phyloP scores from a whole-genome alignment of 2,113 vertebrate species.

The Dipodomys stephensi region DNA sequence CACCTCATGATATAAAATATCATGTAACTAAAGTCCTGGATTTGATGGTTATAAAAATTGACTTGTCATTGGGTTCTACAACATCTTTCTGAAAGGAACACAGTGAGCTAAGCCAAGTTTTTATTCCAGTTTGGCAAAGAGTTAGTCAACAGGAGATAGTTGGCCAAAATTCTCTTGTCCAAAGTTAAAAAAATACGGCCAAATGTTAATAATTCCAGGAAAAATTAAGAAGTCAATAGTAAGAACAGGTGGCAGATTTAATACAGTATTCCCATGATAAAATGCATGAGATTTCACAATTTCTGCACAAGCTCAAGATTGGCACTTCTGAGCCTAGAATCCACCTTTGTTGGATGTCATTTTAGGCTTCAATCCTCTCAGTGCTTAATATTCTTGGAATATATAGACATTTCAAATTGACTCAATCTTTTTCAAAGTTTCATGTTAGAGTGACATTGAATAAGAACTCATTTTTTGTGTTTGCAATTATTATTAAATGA shows the following conservation, averaged over 20 bases:
- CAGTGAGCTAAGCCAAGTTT: constrained; percentile 9
- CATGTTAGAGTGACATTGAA: not conserved
- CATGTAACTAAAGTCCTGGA: not conserved
- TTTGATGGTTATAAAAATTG: not conserved
- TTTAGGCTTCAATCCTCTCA: not conserved
- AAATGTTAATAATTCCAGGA: constrained; percentile 44
- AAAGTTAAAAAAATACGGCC: constrained; percentile 24
- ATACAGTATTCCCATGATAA: not conserved
- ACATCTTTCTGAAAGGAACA: not conserved
- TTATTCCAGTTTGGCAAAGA: not conserved
- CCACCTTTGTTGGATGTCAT: not conserved
- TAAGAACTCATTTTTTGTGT: not conserved
- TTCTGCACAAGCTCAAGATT: constrained; percentile 12
- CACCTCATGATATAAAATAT: not conserved
- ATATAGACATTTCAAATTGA: not conserved
- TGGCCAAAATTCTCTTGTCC: constrained; percentile 12
- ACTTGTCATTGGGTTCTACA: not conserved
- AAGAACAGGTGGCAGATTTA: constrained; percentile 47
- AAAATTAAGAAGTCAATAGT: constrained; percentile 39
- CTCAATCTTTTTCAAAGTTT: not conserved
- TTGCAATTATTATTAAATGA: constrained; percentile 14
- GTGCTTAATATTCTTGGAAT: not conserved
- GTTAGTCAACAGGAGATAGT: not conserved
- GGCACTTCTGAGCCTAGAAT: not conserved
- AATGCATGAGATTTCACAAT: not conserved